Conservation (phyloP, 2,797 vertebrate species). For the Bovichtus variegatus region DNA sequence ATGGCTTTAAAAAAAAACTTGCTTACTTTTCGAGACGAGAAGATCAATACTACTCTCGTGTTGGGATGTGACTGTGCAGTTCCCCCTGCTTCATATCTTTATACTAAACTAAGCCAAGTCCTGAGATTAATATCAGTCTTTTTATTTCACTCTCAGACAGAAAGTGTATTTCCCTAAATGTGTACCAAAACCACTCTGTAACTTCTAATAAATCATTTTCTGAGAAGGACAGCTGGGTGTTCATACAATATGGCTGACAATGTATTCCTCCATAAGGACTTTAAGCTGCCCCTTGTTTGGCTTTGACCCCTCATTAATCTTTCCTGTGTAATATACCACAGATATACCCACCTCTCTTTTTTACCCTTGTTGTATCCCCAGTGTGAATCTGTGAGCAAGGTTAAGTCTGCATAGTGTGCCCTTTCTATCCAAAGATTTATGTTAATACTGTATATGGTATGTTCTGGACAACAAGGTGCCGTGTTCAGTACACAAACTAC, state of each 20-base stretch:
- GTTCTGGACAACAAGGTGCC: too few species aligned
- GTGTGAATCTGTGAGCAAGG: neutral
- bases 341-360: too few species aligned
- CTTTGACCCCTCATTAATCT: neutral
- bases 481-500: too few species aligned
- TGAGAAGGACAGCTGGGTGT: neutral
- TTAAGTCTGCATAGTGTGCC: neutral
- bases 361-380: neutral
- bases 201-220: neutral
- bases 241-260: too few species aligned
- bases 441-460: too few species aligned
- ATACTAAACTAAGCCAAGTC: neutral
- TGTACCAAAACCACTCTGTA: neutral
- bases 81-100: neutral
- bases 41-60: neutral
- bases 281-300: neutral
- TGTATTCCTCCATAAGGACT: neutral
- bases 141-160: neutral
- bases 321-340: neutral
- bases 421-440: too few species aligned
- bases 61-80: neutral
- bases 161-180: neutral
- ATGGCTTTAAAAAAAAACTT: neutral
- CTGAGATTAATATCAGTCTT: neutral
- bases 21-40: neutral